Conservation (phyloP, 2,888 invertebrate genomes). For the Yponomeuta evonymella region DNA sequence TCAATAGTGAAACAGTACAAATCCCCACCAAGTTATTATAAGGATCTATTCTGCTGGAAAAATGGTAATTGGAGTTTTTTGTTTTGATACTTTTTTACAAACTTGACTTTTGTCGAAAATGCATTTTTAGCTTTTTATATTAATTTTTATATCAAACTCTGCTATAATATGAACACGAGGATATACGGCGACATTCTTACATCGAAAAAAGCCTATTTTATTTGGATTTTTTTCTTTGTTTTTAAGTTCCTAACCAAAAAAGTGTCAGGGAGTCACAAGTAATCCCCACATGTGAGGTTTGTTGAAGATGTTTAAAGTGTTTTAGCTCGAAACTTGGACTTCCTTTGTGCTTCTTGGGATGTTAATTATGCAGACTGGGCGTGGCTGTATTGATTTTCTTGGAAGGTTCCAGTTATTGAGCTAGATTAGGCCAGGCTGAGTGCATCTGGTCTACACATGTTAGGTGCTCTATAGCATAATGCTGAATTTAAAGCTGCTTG, state of each 20-base stretch:
- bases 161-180: not conserved
- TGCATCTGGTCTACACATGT: conserved; percentile 6
- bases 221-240: conserved; percentile 65
- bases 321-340: conserved; percentile 40
- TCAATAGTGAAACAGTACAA: conserved; percentile 29
- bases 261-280: conserved; percentile 41
- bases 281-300: conserved; percentile 49
- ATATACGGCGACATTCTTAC: not conserved
- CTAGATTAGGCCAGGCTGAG: conserved; percentile 51
- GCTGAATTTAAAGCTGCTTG: not conserved
- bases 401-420: conserved; percentile 69
- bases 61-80: conserved; percentile 78
- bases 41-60: conserved; percentile 46
- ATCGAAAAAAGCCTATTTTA: conserved; percentile 38
- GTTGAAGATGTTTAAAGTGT: conserved; percentile 35
- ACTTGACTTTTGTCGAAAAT: conserved; percentile 56
- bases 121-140: conserved; percentile 44
- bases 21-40: conserved; percentile 26
- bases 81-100: conserved; percentile 76
- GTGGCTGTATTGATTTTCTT: conserved; percentile 77
- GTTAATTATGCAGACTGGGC: conserved; percentile 74
- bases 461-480: not conserved
- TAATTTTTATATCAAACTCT: conserved; percentile 15
- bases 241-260: conserved; percentile 72
- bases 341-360: conserved; percentile 37